Evolutionary conservation across 1,140 invertebrate genomes (phyloP), one percentile per base, ranked within the genome.

Genomic region (Geopemphigus sp.): DNA sequence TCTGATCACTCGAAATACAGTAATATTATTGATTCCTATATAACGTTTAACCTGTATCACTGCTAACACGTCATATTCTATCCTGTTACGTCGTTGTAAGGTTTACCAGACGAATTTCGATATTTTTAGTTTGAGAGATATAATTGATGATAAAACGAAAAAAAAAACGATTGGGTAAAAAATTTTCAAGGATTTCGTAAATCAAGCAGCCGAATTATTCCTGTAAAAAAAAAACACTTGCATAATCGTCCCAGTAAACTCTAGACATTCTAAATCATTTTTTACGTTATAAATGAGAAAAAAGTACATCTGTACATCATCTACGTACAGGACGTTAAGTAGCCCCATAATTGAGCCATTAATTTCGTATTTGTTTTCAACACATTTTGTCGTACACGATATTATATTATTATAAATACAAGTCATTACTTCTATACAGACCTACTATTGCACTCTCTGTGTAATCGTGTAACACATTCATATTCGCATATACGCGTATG

Each of bases 111-210:
- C 8, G 32, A 39, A 4, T 39, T 39, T 39, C 8, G 3, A 39
- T 8, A 8, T 39, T 39, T 39, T 8, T 3, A 39, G 32, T 39
- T 39, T 39, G 32, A 39, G n/a, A n/a, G n/a, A n/a, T n/a, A n/a
- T n/a, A n/a, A n/a, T n/a, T n/a, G n/a, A n/a, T n/a, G n/a, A n/a
- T 39, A 4, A 39, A 39, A 19, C 29, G 19, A 63, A 29, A 32
- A 66, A 45, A 66, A 66, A n/a, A 45, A 66, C 11, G 32, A 66
- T 45, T 45, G 4, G 4, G n/a, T 66, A 66, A 66, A 50, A n/a
- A 47, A 14, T 24, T 24, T 39, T 68, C 22, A 17, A 68, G 39
- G 66, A 68, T 50, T 68, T 68, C 45, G 66, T 68, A 26, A 8
- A 24, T 26, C 45, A 1, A 68, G n/a, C 24, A 39, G 5, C 64